Percentiles rank a stretch among this genome's conserved stretches.
Conservation (phyloP, 2,888 invertebrate species). For the Thymelicus sylvestris region DNA sequence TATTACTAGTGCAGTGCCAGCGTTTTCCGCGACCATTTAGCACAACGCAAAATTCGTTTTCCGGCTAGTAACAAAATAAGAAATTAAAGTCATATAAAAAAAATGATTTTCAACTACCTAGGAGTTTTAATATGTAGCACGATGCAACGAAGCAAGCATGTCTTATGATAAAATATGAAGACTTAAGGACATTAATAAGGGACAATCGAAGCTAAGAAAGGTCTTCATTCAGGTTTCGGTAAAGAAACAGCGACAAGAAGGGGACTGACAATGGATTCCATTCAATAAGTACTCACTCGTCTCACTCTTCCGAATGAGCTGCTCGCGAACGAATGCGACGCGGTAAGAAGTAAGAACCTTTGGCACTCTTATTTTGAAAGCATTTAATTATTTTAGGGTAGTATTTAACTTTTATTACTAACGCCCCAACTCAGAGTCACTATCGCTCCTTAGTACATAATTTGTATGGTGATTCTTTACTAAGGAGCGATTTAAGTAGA, state of each 20-base stretch:
- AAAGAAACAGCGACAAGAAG: constrained; percentile 10
- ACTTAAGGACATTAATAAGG: constrained; percentile 27
- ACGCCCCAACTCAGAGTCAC: too few species aligned
- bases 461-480: too few species aligned
- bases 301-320: constrained; percentile 10
- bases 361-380: not conserved
- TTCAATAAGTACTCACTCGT: constrained; percentile 18
- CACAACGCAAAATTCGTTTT: too few species aligned
- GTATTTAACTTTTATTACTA: not conserved
- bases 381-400: not conserved
- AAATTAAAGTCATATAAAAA: too few species aligned
- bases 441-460: too few species aligned
- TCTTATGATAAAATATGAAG: constrained; percentile 21
- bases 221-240: constrained; percentile 24
- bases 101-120: too few species aligned
- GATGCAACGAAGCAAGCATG: not conserved
- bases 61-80: too few species aligned
- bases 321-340: constrained; percentile 1
- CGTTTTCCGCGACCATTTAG: too few species aligned
- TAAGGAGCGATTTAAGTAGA: too few species aligned
- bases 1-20: too few species aligned
- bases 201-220: constrained; percentile 33
- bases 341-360: not conserved
- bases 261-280: constrained; percentile 31
- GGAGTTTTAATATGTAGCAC: not conserved